phyloP scores from a whole-genome alignment of 2,113 vertebrate species.

The Laticauda colubrina region DNA sequence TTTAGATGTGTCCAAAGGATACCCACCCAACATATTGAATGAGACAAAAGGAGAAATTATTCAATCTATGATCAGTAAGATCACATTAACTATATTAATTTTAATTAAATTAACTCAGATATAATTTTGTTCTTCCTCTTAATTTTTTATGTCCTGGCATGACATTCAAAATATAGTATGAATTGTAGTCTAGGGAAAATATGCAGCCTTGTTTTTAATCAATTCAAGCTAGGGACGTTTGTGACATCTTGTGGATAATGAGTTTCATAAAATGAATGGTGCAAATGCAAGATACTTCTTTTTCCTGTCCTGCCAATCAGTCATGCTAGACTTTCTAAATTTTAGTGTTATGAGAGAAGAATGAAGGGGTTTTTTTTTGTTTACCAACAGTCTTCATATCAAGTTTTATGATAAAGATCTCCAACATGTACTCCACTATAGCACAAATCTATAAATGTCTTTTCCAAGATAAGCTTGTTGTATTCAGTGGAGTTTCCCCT shows the following conservation, averaged over 20 bases:
- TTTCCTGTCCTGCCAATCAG: neutral
- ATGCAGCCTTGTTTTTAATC: neutral
- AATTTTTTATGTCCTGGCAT: neutral
- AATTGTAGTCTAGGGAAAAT: neutral
- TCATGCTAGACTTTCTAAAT: neutral
- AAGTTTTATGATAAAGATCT: neutral
- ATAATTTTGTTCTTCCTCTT: neutral
- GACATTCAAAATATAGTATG: neutral
- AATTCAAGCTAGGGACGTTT: neutral
- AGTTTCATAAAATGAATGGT: neutral
- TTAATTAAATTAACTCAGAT: neutral
- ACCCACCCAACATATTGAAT: neutral
- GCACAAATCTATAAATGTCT: neutral
- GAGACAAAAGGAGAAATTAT: neutral
- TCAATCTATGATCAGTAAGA: neutral
- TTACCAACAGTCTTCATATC: neutral
- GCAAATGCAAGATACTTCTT: neutral
- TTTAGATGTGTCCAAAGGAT: neutral
- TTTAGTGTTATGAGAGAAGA: neutral
- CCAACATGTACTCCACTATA: neutral
- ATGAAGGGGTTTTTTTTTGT: neutral
- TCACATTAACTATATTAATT: neutral
- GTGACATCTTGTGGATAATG: neutral
- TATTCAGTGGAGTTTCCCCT: neutral
- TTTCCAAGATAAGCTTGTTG: neutral